Percentiles rank a stretch among this genome's conserved stretches.
Conservation (phyloP, 30 jellyfish, hydroid and myxozoan species). For the Phacellophora camtschatica region DNA sequence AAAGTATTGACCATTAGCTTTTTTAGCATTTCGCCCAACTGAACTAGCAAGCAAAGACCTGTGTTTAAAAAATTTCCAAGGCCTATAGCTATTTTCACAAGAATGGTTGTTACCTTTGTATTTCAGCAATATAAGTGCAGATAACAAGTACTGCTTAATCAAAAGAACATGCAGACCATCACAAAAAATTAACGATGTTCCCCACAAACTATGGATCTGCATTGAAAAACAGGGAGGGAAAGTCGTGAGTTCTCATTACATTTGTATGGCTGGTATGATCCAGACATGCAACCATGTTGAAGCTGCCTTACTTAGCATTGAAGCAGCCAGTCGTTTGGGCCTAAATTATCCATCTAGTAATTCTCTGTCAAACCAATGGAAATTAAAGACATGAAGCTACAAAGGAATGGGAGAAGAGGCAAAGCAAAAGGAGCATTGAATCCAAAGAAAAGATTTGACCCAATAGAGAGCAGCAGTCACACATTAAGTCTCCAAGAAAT, state of each 20-base stretch:
- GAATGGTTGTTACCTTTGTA: conserved; percentile 61
- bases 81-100: conserved; percentile 45
- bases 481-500: neutral
- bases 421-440: neutral
- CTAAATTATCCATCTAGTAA: conserved; percentile 46
- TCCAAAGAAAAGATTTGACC: neutral
- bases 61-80: conserved; percentile 28
- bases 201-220: conserved; percentile 45
- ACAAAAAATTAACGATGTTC: conserved; percentile 25
- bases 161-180: conserved; percentile 36
- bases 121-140: conserved; percentile 4
- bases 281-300: conserved; percentile 73
- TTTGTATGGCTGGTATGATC: conserved; percentile 69
- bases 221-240: conserved; percentile 13
- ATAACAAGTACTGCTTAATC: conserved; percentile 10
- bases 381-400: neutral
- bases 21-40: conserved; percentile 31
- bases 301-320: conserved; percentile 60
- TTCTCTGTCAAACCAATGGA: conserved; percentile 9
- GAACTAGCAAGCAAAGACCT: conserved; percentile 56
- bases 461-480: neutral
- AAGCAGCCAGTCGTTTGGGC: conserved; percentile 57
- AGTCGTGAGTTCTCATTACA: conserved; percentile 42
- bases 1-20: neutral
- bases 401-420: neutral